A percentile compares a stretch with the other conserved stretches of the same genome.
Conservation (phyloP, 1,140 invertebrate genomes). For the Drosophila funebris region DNA sequence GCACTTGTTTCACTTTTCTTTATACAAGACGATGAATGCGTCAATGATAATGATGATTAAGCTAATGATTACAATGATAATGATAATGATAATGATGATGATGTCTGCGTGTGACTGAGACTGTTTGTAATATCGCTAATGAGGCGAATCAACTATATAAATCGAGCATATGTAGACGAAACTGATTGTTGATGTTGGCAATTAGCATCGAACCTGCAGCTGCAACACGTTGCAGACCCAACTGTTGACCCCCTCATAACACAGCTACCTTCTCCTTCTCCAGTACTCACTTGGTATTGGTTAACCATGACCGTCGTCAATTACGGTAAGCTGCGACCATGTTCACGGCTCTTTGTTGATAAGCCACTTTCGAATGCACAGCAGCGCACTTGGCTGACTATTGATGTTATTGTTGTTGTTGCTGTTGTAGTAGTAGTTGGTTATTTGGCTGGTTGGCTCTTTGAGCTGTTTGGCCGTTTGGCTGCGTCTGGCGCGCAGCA, state of each 20-base stretch:
- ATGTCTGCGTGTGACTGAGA: constrained; percentile 9
- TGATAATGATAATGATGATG: constrained; percentile 7
- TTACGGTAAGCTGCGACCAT: constrained; percentile 63
- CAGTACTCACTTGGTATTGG: background rate
- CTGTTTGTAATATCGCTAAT: constrained; percentile 51
- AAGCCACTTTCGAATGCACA: constrained; percentile 81
- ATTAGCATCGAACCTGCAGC: constrained; percentile 65
- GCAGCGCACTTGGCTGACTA: constrained; percentile 29
- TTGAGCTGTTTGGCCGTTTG: constrained; percentile 43
- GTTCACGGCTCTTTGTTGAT: constrained; percentile 65
- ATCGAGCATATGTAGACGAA: constrained; percentile 59
- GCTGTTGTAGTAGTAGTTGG: constrained; percentile 2
- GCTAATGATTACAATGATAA: background rate
- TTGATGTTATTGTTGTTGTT: constrained; percentile 4
- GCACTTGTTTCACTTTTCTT: constrained; percentile 65
- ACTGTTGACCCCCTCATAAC: too few relatives aligned
- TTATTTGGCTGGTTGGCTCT: constrained; percentile 46
- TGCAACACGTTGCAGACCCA: constrained; percentile 43
- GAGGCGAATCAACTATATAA: constrained; percentile 52
- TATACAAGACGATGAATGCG: constrained; percentile 7
- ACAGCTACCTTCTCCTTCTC: too few relatives aligned
- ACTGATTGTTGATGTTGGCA: constrained; percentile 59
- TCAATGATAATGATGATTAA: background rate
- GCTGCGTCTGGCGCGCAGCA: constrained; percentile 35
- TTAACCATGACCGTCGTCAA: constrained; percentile 53